Evolutionary conservation across 2,797 vertebrate genomes (phyloP).

Genomic region (Poeciliopsis infans): DNA sequence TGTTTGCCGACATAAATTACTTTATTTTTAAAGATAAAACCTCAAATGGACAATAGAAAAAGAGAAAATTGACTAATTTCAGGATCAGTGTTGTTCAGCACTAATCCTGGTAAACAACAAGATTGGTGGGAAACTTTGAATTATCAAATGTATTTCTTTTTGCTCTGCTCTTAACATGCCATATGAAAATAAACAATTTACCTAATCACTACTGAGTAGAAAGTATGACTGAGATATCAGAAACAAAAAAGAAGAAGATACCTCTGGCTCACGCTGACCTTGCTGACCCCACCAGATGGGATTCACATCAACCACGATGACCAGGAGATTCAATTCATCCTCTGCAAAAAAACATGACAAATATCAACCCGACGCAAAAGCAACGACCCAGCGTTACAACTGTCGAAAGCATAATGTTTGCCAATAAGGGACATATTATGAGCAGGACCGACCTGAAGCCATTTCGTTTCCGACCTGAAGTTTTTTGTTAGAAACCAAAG

Average conservation of each 20-base stretch:
- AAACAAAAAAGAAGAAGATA: slow-evolving; percentile 48
- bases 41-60: neutral
- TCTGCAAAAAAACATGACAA: slow-evolving; percentile 76
- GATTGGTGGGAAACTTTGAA: neutral
- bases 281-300: slow-evolving; percentile 98
- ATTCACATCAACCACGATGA: slow-evolving; percentile 91
- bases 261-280: slow-evolving; percentile 86
- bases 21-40: too few relatives aligned
- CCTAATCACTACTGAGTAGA: neutral
- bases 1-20: neutral
- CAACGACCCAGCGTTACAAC: neutral
- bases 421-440: neutral
- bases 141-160: neutral
- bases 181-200: neutral
- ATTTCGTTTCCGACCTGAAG: slow-evolving; percentile 47
- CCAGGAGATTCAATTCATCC: slow-evolving; percentile 91
- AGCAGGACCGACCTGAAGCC: slow-evolving; percentile 59
- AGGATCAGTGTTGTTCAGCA: neutral
- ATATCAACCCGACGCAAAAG: neutral
- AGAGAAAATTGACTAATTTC: too few relatives aligned
- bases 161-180: neutral
- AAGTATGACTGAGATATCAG: neutral
- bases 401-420: neutral
- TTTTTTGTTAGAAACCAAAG: neutral
- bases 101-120: neutral